These are phyloP conservation scores for Cremastinae sp. DNA, from an alignment of 2,888 invertebrate species.

Conservation along the genomic window DNA sequence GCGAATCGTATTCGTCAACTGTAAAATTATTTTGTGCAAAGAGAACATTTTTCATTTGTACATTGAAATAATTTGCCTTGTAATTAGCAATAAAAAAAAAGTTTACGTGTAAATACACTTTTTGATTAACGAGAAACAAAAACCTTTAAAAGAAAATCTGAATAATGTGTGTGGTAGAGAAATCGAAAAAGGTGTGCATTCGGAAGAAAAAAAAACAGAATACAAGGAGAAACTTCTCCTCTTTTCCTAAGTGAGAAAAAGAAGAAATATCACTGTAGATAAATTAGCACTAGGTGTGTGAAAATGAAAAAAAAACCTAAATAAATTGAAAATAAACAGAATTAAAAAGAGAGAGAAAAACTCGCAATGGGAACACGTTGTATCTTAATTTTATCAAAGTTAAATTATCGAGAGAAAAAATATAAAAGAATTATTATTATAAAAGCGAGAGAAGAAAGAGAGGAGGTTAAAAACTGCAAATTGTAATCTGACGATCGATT, in stretches of 20 bases:
- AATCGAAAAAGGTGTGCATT: conserved; percentile 30
- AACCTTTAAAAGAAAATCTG: conserved; percentile 49
- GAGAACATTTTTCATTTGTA: too few relatives aligned
- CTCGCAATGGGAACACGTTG: conserved; percentile 68
- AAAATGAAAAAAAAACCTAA: conserved; percentile 44
- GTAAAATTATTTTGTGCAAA: too few relatives aligned
- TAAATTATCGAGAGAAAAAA: conserved; percentile 30
- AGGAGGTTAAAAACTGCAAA: conserved; percentile 19
- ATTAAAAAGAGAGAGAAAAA: conserved; percentile 42
- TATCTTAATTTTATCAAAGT: conserved; percentile 65
- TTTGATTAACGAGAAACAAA: conserved; percentile 46
- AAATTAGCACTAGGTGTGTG: conserved; percentile 76
- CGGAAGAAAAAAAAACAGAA: conserved; percentile 32
- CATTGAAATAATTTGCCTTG: too few relatives aligned
- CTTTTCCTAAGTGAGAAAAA: background rate
- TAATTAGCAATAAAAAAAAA: conserved; percentile 67
- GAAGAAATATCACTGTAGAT: conserved; percentile 78
- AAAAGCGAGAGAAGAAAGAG: conserved; percentile 13
- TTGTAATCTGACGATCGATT: conserved; percentile 50
- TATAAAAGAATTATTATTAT: conserved; percentile 10
- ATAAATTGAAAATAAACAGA: conserved; percentile 25
- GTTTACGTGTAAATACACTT: conserved; percentile 71
- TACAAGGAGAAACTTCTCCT: conserved; percentile 46
- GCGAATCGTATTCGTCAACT: conserved; percentile 61
- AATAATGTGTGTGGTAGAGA: conserved; percentile 54